Conservation (phyloP, 2,113 vertebrate genomes). For the Psephotus haematonotus region DNA sequence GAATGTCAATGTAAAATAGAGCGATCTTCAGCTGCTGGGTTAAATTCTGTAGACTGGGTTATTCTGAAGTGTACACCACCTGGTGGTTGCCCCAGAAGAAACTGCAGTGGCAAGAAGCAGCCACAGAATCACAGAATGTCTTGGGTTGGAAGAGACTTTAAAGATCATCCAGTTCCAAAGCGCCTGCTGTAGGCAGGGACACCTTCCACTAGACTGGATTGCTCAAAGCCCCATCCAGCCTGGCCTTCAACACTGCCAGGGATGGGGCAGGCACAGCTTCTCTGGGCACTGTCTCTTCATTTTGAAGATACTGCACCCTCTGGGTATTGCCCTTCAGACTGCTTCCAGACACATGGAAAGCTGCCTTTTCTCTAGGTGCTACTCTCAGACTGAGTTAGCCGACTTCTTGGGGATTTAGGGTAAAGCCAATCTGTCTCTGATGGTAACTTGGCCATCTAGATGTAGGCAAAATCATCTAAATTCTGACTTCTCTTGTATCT, state of each 20-base stretch:
- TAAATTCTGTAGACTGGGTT: neutral
- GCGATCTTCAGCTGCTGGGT: neutral
- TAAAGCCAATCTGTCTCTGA: neutral
- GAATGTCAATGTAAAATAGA: neutral
- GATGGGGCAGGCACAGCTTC: neutral
- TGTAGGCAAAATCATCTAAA: neutral
- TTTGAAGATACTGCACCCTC: neutral
- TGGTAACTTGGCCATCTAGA: neutral
- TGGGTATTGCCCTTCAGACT: neutral
- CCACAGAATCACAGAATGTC: neutral
- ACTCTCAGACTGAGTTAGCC: neutral
- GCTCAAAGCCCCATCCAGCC: neutral
- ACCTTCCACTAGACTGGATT: neutral
- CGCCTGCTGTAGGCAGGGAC: neutral
- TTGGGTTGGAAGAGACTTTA: neutral
- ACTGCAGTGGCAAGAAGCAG: neutral
- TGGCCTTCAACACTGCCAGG: neutral
- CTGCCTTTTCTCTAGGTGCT: neutral
- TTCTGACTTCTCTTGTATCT: neutral
- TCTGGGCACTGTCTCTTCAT: neutral
- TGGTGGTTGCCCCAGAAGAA: neutral
- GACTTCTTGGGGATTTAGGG: neutral
- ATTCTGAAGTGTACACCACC: neutral
- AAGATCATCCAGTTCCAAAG: neutral
- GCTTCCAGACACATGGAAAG: neutral